phyloP scores from a whole-genome alignment of 1,140 invertebrate species.

The Brachionus sp. region DNA sequence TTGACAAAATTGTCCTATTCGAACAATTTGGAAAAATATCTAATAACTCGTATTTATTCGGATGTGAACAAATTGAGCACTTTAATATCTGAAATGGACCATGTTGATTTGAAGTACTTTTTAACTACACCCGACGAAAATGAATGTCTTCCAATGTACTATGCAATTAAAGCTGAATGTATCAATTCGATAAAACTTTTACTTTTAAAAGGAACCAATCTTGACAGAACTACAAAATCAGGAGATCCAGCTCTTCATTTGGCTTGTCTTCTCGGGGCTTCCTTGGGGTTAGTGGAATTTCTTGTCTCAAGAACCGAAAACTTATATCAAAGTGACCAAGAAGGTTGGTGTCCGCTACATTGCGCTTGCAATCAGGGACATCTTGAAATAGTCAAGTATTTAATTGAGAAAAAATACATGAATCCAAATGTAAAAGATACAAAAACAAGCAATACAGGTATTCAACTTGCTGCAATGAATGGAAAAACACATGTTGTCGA shows the following conservation, averaged over 20 bases:
- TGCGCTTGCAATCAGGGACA: slow-evolving; percentile 45
- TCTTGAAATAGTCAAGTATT: slow-evolving; percentile 16
- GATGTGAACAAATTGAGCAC: slow-evolving; percentile 13
- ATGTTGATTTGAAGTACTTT: neutral
- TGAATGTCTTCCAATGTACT: slow-evolving; percentile 32
- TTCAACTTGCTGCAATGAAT: slow-evolving; percentile 41
- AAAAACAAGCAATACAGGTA: neutral
- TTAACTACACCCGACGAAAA: slow-evolving; percentile 32
- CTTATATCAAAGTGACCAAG: slow-evolving; percentile 33
- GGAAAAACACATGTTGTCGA: neutral
- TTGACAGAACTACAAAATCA: slow-evolving; percentile 22
- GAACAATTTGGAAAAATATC: slow-evolving; percentile 36
- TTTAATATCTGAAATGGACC: neutral
- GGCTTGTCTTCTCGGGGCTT: slow-evolving; percentile 10
- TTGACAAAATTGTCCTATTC: slow-evolving; percentile 15
- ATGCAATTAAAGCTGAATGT: slow-evolving; percentile 23
- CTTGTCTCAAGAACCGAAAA: neutral
- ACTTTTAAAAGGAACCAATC: neutral
- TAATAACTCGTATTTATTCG: slow-evolving; percentile 16
- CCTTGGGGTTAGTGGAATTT: neutral
- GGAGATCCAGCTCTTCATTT: slow-evolving; percentile 44
- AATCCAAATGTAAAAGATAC: slow-evolving; percentile 40
- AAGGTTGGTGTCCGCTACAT: slow-evolving; percentile 15
- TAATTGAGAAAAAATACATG: slow-evolving; percentile 36
- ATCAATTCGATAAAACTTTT: slow-evolving; percentile 4